A percentile compares a stretch with the other conserved stretches of the same genome.
These are phyloP conservation scores for Campoplex capitator DNA, from an alignment of 2,888 invertebrate species.

Conservation along the genomic window DNA sequence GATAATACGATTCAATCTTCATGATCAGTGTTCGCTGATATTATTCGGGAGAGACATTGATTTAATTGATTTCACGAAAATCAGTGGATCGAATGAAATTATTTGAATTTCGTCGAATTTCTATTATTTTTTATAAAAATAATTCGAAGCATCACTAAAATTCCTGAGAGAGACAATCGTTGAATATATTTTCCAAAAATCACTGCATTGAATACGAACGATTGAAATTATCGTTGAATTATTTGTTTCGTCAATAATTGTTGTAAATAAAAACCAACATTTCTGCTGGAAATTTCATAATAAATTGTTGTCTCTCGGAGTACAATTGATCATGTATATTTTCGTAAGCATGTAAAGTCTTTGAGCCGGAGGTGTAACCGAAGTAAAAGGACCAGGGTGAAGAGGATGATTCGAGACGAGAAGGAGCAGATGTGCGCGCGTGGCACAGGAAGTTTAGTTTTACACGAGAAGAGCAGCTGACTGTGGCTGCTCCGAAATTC, in stretches of 20 bases:
- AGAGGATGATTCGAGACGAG: slow-evolving; percentile 50
- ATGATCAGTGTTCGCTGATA: background rate
- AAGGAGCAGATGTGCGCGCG: slow-evolving; percentile 80
- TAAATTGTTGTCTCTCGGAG: background rate
- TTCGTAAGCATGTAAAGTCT: background rate
- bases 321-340: background rate
- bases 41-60: background rate
- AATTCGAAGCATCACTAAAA: background rate
- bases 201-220: too few relatives aligned
- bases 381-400: slow-evolving; percentile 18
- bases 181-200: too few relatives aligned
- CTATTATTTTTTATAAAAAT: background rate
- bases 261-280: too few relatives aligned
- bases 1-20: too few relatives aligned
- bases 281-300: background rate
- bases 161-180: too few relatives aligned
- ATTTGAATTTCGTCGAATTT: background rate
- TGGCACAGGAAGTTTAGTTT: slow-evolving; percentile 82
- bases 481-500: slow-evolving; percentile 65
- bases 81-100: too few relatives aligned
- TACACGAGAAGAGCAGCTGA: slow-evolving; percentile 79
- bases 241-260: too few relatives aligned
- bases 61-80: too few relatives aligned
- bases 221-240: background rate
- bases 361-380: slow-evolving; percentile 10